A percentile compares a stretch with the other conserved stretches of the same genome.
Evolutionary conservation across 2,888 invertebrate genomes (phyloP).

Genomic region (Cephus sareptanus): DNA sequence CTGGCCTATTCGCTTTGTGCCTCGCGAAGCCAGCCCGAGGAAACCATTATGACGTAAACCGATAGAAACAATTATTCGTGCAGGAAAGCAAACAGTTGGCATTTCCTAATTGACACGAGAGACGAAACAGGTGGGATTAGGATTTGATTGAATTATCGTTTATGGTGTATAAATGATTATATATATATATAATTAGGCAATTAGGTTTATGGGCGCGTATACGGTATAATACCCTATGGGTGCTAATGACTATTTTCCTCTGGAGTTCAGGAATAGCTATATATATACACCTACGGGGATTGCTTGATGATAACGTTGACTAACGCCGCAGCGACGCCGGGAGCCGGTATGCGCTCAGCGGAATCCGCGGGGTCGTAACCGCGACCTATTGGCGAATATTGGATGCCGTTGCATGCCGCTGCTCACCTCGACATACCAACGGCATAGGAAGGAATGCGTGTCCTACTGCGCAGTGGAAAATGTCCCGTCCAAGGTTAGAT

Average conservation of each 20-base stretch:
- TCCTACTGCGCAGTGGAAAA: conserved; percentile 52
- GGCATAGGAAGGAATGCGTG: conserved; percentile 57
- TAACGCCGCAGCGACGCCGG: neutral
- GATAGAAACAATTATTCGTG: conserved; percentile 21
- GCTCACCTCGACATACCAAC: conserved; percentile 60
- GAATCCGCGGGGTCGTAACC: conserved; percentile 61
- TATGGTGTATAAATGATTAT: neutral
- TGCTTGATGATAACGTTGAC: neutral
- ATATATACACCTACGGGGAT: neutral
- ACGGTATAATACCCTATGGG: neutral
- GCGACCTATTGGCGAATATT: conserved; percentile 60
- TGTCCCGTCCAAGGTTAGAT: conserved; percentile 52
- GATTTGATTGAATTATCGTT: neutral
- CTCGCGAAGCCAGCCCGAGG: conserved; percentile 31
- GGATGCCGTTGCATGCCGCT: conserved; percentile 61
- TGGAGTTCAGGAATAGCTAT: neutral
- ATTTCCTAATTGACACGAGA: conserved; percentile 38
- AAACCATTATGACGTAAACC: conserved; percentile 38
- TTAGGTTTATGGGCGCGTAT: neutral
- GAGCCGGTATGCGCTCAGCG: conserved; percentile 16
- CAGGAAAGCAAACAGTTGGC: conserved; percentile 29
- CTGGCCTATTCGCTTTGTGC: conserved; percentile 27
- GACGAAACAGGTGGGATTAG: neutral
- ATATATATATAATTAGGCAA: neutral
- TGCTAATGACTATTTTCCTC: neutral